Percentiles rank a stretch among this genome's conserved stretches.
These are phyloP conservation scores for Anniella stebbinsi DNA, from an alignment of 2,797 vertebrate genomes.

Conservation along the genomic window DNA sequence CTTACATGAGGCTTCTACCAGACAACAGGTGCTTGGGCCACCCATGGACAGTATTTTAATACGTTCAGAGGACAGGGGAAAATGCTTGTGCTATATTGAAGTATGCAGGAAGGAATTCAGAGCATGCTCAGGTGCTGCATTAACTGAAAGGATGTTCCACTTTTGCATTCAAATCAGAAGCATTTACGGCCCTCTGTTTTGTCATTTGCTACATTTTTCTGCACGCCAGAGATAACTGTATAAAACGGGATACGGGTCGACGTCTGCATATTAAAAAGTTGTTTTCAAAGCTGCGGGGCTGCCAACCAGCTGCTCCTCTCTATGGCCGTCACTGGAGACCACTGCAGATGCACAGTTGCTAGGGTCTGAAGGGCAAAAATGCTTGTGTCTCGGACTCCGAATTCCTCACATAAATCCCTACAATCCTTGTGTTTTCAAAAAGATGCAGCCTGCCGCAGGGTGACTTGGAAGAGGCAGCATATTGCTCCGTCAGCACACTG, in stretches of 20 bases:
- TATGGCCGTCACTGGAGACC: slow-evolving; percentile 39
- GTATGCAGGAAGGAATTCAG: slow-evolving; percentile 9
- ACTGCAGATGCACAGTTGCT: slow-evolving; percentile 65
- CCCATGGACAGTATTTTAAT: slow-evolving; percentile 19
- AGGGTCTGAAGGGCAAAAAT: slow-evolving; percentile 73
- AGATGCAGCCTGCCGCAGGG: slow-evolving; percentile 70
- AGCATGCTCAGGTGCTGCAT: background rate
- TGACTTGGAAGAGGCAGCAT: slow-evolving; percentile 72
- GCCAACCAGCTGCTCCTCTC: slow-evolving; percentile 51
- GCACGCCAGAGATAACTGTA: background rate
- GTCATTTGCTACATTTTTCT: slow-evolving; percentile 36
- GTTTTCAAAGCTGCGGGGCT: slow-evolving; percentile 52
- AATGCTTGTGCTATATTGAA: slow-evolving; percentile 18
- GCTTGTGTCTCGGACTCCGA: slow-evolving; percentile 63
- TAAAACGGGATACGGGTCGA: slow-evolving; percentile 31
- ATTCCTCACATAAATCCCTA: slow-evolving; percentile 75
- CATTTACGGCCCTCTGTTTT: slow-evolving; percentile 41
- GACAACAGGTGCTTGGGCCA: background rate
- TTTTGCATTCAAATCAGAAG: background rate
- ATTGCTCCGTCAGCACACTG: slow-evolving; percentile 73
- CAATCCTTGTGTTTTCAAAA: slow-evolving; percentile 77
- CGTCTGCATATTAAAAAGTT: slow-evolving; percentile 36
- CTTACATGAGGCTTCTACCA: background rate
- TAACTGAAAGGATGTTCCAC: background rate
- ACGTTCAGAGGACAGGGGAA: background rate